Evolutionary conservation across 2,888 invertebrate genomes (phyloP).

Genomic region (Ganaspis brasiliensis): DNA sequence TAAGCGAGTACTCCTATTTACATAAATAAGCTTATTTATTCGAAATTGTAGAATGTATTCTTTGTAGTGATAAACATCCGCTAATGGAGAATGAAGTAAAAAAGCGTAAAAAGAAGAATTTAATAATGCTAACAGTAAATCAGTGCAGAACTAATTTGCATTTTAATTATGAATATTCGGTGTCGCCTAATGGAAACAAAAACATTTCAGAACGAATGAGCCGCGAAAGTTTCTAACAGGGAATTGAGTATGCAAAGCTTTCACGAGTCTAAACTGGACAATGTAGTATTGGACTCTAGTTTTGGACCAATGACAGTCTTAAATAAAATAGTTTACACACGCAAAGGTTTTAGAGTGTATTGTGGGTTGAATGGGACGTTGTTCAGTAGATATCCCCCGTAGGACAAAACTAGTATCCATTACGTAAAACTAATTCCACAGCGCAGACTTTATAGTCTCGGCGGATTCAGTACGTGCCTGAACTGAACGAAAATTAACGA

Average conservation of each 20-base stretch:
- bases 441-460: constrained; percentile 53
- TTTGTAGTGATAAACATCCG: neutral
- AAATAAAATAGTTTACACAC: constrained; percentile 36
- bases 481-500: constrained; percentile 56
- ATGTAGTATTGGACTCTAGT: constrained; percentile 15
- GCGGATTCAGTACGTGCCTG: constrained; percentile 55
- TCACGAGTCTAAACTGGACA: constrained; percentile 35
- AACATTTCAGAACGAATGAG: constrained; percentile 21
- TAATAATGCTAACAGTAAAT: neutral
- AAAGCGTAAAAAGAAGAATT: constrained; percentile 1
- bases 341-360: constrained; percentile 23
- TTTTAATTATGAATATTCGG: constrained; percentile 13
- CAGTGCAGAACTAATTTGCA: constrained; percentile 14
- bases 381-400: constrained; percentile 41
- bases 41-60: neutral
- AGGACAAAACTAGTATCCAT: constrained; percentile 46
- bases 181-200: neutral
- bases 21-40: neutral
- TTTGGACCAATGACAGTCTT: constrained; percentile 36
- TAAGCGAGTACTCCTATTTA: too few species aligned
- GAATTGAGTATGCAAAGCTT: constrained; percentile 39
- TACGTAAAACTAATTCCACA: constrained; percentile 55
- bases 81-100: constrained; percentile 8
- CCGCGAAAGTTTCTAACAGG: constrained; percentile 25
- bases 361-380: constrained; percentile 22